Base-by-base conservation (phyloP, 2,888 invertebrate genomes). In the Ctenicera cuprea region DNA sequence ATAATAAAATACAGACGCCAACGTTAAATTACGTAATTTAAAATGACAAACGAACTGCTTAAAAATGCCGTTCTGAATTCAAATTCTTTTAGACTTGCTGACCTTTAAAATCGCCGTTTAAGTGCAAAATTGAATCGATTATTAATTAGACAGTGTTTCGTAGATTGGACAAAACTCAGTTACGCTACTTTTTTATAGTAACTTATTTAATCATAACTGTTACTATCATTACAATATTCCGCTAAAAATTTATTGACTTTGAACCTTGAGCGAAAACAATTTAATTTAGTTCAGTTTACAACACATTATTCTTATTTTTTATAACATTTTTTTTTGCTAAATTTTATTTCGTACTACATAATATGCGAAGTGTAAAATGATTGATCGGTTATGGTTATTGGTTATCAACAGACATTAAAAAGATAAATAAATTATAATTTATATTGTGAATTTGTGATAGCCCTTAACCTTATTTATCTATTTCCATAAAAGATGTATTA, bases 191-290 rank as follows among this genome's bases (percentile, higher is more conserved):
- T 41, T 14, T 41, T 41, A 14, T 41, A 14, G 4, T 3, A 41
- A 41, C 1, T n/a, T n/a, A 38, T n/a, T 38, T 11, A 38, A 12
- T 38, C 38, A 3, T 5, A 11, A 16, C 16, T 14, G n/a, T 12
- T 11, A 18, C n/a, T 33, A 54, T 54, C n/a, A 54, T 8, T 7
- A 26, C n/a, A n/a, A n/a, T n/a, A 54, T 30, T 54, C n/a, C 33
- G 22, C 14, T 12, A 54, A 54, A 54, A 18, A 52, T 12, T 48
- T 8, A 20, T 50, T 50, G 50, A 22, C 50, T 54, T 54, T 54
- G 54, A n/a, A 54, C 54, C 54, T 54, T 54, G 54, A 7, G 14
- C 14, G 14, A 41, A 50, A 22, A 22, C 50, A 22, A 50, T 50
- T 12, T 22, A 50, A 50, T 50, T 50, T 50, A 50, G 50, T 22